These are phyloP conservation scores for Chrysolina americana DNA, from an alignment of 2,888 invertebrate genomes.

Conservation along the genomic window DNA sequence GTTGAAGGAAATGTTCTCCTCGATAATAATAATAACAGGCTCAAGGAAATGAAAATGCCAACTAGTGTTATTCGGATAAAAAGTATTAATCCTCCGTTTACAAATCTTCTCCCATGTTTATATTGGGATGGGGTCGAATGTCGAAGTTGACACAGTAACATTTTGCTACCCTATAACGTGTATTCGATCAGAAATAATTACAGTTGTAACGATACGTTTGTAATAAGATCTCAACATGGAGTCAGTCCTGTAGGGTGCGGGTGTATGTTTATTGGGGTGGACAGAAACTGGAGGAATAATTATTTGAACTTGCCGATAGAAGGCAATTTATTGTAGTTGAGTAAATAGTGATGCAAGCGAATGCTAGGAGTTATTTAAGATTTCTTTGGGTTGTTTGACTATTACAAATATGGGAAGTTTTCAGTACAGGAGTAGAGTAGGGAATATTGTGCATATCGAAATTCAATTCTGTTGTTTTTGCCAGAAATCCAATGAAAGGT, in stretches of 20 bases:
- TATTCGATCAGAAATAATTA: slow-evolving; percentile 40
- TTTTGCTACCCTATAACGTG: slow-evolving; percentile 1
- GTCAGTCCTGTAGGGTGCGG: not conserved
- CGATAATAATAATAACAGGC: too few relatives aligned
- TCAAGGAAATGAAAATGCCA: not conserved
- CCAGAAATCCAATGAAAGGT: too few relatives aligned
- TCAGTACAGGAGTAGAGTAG: too few relatives aligned
- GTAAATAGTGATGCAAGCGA: not conserved
- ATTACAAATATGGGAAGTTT: too few relatives aligned
- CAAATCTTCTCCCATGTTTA: not conserved
- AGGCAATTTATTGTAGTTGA: slow-evolving; percentile 8
- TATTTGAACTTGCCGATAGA: not conserved
- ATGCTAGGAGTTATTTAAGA: not conserved
- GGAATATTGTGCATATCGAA: too few relatives aligned
- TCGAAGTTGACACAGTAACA: not conserved
- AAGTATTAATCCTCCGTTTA: not conserved
- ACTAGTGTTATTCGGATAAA: not conserved
- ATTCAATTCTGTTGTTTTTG: too few relatives aligned
- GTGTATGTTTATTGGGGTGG: slow-evolving; percentile 13
- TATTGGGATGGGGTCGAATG: not conserved
- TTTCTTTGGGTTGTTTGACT: not conserved
- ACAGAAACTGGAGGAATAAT: not conserved
- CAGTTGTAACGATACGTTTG: slow-evolving; percentile 44
- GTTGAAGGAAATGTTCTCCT: too few relatives aligned
- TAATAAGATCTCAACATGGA: slow-evolving; percentile 34